Conservation (phyloP, 2,797 vertebrate species). For the Tachyglossus aculeatus region DNA sequence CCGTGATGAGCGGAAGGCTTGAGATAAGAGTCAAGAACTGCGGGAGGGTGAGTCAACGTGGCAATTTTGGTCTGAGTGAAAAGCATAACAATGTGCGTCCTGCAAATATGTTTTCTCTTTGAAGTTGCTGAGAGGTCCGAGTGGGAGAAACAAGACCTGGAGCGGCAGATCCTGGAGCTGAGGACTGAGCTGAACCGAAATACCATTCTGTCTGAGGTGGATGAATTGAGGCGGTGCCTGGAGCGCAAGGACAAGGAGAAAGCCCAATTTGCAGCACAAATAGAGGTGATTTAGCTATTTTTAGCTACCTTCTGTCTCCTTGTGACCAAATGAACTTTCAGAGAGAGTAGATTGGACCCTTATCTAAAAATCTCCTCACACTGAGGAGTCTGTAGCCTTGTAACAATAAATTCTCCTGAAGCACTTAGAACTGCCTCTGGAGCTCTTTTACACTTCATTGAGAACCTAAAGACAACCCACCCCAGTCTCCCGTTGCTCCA, state of each 20-base stretch:
- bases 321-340: constrained; percentile 26
- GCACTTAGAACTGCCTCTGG: no score
- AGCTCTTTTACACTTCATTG: no score
- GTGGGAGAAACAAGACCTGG: constrained; percentile 76
- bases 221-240: constrained; percentile 82
- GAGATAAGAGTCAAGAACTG: no score
- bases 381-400: no score
- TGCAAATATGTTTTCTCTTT: constrained; percentile 41
- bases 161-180: constrained; percentile 83
- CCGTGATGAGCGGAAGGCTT: no score
- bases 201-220: constrained; percentile 78
- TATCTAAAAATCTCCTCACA: no score
- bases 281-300: constrained; percentile 77
- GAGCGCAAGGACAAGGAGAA: constrained; percentile 86
- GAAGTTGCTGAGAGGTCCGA: constrained; percentile 67
- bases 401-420: no score
- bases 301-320: neutral
- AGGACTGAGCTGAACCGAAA: constrained; percentile 78
- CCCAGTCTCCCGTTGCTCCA: no score
- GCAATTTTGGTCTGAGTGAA: neutral
- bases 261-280: constrained; percentile 76
- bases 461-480: no score
- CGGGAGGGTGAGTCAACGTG: no score
- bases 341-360: neutral
- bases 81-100: neutral